phyloP scores from a whole-genome alignment of 2,113 vertebrate species.

The Mus spicilegus region DNA sequence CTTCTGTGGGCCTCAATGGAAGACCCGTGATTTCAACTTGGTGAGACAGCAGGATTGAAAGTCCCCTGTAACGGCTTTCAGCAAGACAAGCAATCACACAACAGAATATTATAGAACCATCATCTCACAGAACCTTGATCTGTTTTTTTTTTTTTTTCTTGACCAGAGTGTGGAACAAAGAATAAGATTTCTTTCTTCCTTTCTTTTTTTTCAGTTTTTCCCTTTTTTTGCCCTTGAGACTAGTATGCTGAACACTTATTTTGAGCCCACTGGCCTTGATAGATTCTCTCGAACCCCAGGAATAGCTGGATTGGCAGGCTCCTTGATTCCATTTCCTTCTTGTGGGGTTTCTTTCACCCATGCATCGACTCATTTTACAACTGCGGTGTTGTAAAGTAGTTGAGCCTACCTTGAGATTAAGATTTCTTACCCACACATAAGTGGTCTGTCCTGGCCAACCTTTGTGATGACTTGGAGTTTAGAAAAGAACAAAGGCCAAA shows the following conservation, averaged over 20 bases:
- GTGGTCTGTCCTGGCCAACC: constrained; percentile 62
- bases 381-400: constrained; percentile 76
- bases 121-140: constrained; percentile 83
- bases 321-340: constrained; percentile 69
- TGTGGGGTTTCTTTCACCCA: constrained; percentile 82
- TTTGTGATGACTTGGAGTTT: constrained; percentile 13
- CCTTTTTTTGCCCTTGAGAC: constrained; percentile 56
- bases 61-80: constrained; percentile 75
- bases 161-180: constrained; percentile 70
- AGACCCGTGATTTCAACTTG: constrained; percentile 73
- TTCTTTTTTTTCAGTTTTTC: constrained; percentile 43
- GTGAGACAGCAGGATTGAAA: constrained; percentile 76
- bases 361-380: constrained; percentile 78
- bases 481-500: constrained; percentile 75
- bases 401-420: constrained; percentile 69
- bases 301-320: constrained; percentile 50
- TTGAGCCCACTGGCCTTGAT: constrained; percentile 63
- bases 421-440: constrained; percentile 78
- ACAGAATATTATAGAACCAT: constrained; percentile 82
- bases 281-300: constrained; percentile 32
- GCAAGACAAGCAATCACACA: constrained; percentile 79
- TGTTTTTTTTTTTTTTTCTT: constrained; percentile 70
- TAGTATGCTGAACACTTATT: constrained; percentile 51
- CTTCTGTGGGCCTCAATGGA: constrained; percentile 75
- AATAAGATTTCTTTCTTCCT: constrained; percentile 61